phyloP scores from a whole-genome alignment of 1,140 invertebrate genomes.

The Drosophila trapezifrons region DNA sequence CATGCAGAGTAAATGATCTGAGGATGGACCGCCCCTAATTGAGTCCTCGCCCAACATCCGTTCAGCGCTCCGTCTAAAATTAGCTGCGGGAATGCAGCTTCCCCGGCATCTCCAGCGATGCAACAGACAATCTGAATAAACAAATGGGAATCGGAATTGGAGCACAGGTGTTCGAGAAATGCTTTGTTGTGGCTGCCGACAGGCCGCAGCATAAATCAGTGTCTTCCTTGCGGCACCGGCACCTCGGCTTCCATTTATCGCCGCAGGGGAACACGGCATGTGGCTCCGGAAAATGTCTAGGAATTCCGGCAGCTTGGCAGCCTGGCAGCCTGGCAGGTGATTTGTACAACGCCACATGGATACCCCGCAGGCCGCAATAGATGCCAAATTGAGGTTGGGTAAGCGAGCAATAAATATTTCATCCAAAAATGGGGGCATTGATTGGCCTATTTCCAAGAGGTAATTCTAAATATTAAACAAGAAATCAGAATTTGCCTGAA shows the following conservation, averaged over 20 bases:
- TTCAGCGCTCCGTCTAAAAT: conserved; percentile 30
- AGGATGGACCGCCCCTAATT: conserved; percentile 43
- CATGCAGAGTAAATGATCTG: conserved; percentile 11
- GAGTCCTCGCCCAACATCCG: conserved; percentile 52
- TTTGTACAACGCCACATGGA: conserved; percentile 25
- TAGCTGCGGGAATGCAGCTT: conserved; percentile 21
- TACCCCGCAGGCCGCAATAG: conserved; percentile 8
- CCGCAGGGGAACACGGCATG: conserved; percentile 7
- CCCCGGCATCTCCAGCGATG: conserved; percentile 14
- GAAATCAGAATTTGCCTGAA: background rate
- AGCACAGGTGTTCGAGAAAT: conserved; percentile 70
- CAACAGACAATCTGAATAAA: conserved; percentile 58
- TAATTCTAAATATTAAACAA: background rate
- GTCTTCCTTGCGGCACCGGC: conserved; percentile 15
- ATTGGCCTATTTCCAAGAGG: conserved; percentile 2
- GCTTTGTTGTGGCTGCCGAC: conserved; percentile 41
- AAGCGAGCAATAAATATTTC: conserved; percentile 11
- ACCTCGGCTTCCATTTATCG: conserved; percentile 24
- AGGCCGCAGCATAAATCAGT: conserved; percentile 53
- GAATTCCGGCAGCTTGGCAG: conserved; percentile 35
- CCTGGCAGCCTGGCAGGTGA: conserved; percentile 41
- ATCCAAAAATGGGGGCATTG: background rate
- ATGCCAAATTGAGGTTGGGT: conserved; percentile 38
- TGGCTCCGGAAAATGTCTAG: conserved; percentile 3
- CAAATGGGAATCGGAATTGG: conserved; percentile 53